Evolutionary conservation across 2,888 invertebrate species (phyloP), one percentile per base, ranked within the genome.

Genomic region (Scaptomyza caliginosa): DNA sequence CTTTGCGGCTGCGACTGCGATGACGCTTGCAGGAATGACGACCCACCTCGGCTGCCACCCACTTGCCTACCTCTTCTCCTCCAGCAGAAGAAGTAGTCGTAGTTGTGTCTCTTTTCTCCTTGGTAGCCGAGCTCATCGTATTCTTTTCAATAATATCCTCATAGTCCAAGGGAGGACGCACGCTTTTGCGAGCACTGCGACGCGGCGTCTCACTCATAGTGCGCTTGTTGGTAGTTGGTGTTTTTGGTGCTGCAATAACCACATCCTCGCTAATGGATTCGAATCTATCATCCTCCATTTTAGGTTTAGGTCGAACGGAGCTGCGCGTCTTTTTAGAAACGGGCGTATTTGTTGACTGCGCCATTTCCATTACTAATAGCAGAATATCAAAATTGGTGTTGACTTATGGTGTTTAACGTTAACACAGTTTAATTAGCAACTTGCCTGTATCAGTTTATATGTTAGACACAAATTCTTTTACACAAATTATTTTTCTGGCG

Each of bases 111-210:
- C 56, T 48, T 4, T 51, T 69, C 3, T 52, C 43, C 43, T 80
- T 86, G 16, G 59, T 59, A 1, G 60, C 43, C 2, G 76, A 78
- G 11, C 74, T 66, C 34, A 67, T 8, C 2, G 59, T 17, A 30
- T 51, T 66, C 4, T 57, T 72, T 5, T 69, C 77, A 7, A 90
- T 79, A 7, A 89, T 89, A 4, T 89, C 89, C 1, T 85, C 83
- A 52, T 90, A 90, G 42, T 90, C 90, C 38, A 86, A 76, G 0
- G 68, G 50, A 0, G 90, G 90, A 16, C 89, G 90, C 0, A 90
- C 67, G 46, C 89, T 89, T 43, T 89, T 90, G 0, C 90, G 81
- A 1, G 67, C 74, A 51, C 90, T 90, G 3, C 90, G 89, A 0
- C 90, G 69, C 3, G 90, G 90, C 0, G 90, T 90, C 45, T 81